A percentile compares a stretch with the other conserved stretches of the same genome.
Conservation (phyloP, 2,113 vertebrate genomes). For the Lutjanus erythropterus region DNA sequence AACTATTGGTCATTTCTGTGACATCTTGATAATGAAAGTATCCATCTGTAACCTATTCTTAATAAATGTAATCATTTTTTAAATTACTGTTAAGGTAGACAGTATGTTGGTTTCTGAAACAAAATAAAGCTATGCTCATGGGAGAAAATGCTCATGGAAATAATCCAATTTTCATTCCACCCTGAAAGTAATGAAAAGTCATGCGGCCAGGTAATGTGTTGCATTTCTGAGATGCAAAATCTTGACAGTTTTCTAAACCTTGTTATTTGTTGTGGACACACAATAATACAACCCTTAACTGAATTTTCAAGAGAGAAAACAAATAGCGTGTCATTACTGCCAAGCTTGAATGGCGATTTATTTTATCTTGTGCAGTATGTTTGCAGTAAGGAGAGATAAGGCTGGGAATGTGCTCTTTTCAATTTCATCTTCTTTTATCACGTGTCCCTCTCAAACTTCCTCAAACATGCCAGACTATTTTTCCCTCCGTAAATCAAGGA, state of each 20-base stretch:
- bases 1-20: neutral
- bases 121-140: neutral
- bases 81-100: neutral
- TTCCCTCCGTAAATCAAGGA: conserved; percentile 80
- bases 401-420: conserved; percentile 37
- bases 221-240: conserved; percentile 2
- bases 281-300: neutral
- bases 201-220: neutral
- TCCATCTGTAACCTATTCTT: neutral
- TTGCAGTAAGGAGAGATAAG: conserved; percentile 37
- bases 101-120: neutral
- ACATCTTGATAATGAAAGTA: neutral
- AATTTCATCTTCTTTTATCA: conserved; percentile 26
- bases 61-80: neutral
- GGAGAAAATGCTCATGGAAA: neutral
- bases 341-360: conserved; percentile 6
- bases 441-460: conserved; percentile 49
- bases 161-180: neutral
- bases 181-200: neutral
- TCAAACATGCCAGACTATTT: conserved; percentile 55
- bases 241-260: conserved; percentile 1
- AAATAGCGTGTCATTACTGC: conserved; percentile 40
- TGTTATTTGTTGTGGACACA: neutral
- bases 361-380: conserved; percentile 26
- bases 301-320: conserved; percentile 29